phyloP scores from a whole-genome alignment of 37 sponge, comb jelly and placozoan species.

The Lycopodina hypogea region DNA sequence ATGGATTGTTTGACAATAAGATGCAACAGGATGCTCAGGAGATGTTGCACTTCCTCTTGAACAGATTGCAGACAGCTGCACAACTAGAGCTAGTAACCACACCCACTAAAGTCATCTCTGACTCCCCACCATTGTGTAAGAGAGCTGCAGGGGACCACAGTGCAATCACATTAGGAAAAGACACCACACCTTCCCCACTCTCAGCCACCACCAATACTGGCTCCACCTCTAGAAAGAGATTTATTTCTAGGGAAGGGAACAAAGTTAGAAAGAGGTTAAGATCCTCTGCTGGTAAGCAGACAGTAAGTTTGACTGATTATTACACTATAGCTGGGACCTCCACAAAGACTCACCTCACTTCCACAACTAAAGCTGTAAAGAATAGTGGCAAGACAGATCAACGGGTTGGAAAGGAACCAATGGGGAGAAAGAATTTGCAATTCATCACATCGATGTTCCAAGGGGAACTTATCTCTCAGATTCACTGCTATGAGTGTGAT shows the following conservation, averaged over 20 bases:
- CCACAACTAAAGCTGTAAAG: not conserved
- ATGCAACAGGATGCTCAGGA: constrained; percentile 80
- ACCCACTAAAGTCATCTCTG: not conserved
- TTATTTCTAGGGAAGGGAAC: too few species aligned
- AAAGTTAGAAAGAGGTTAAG: too few species aligned
- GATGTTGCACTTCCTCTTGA: constrained; percentile 60
- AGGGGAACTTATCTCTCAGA: constrained; percentile 51
- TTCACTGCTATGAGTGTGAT: constrained; percentile 70
- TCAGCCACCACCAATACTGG: not conserved
- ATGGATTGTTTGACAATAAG: constrained; percentile 39
- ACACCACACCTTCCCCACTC: not conserved
- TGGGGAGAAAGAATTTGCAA: not conserved
- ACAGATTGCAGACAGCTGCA: constrained; percentile 33
- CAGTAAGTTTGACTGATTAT: constrained; percentile 9
- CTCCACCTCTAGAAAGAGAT: not conserved
- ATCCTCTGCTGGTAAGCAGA: not conserved
- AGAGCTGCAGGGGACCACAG: not conserved
- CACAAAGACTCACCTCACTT: not conserved
- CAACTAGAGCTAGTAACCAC: not conserved
- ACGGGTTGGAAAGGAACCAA: not conserved
- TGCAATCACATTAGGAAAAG: not conserved
- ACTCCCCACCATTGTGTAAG: not conserved
- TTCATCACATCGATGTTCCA: constrained; percentile 50
- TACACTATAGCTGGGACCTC: not conserved
- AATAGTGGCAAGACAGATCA: not conserved